phyloP scores from a whole-genome alignment of 2,113 vertebrate genomes.

The Orthonyx spaldingii region DNA sequence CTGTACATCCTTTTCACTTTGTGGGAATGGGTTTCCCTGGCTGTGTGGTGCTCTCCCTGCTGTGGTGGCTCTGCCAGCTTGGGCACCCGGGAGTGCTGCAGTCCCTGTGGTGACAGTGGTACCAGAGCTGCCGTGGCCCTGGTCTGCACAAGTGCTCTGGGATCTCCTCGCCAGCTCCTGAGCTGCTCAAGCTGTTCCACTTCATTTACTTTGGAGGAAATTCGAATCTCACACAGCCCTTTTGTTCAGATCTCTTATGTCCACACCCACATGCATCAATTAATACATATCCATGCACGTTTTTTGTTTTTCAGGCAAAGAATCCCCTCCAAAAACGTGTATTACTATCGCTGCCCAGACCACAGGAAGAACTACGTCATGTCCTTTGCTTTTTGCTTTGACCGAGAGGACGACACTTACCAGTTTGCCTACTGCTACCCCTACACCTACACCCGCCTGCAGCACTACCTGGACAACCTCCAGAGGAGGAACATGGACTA shows the following conservation, averaged over 20 bases:
- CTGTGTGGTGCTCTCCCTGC: not conserved
- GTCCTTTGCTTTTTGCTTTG: constrained; percentile 98
- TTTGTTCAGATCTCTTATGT: not conserved
- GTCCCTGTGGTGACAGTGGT: not conserved
- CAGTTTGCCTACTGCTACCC: constrained; percentile 98
- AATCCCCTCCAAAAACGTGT: constrained; percentile 93
- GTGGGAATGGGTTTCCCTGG: not conserved
- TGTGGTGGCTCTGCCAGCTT: not conserved
- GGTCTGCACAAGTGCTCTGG: not conserved
- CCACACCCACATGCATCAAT: not conserved
- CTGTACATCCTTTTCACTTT: not conserved
- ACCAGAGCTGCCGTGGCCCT: rapidly evolving
- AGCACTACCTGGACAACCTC: constrained; percentile 91
- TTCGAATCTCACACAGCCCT: not conserved
- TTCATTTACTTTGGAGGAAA: not conserved
- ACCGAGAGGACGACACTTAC: constrained; percentile 90
- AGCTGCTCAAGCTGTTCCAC: not conserved
- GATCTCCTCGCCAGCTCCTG: not conserved
- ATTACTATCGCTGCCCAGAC: constrained; percentile 96
- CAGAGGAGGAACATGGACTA: constrained; percentile 90
- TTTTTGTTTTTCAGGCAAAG: constrained; percentile 85
- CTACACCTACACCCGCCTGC: constrained; percentile 94
- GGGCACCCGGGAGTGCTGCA: too few relatives aligned
- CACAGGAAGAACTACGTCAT: constrained; percentile 96
- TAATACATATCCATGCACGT: not conserved